A percentile compares a stretch with the other conserved stretches of the same genome.
phyloP scores from a whole-genome alignment of 1,140 invertebrate species.

The Drosophila lacteicornis region DNA sequence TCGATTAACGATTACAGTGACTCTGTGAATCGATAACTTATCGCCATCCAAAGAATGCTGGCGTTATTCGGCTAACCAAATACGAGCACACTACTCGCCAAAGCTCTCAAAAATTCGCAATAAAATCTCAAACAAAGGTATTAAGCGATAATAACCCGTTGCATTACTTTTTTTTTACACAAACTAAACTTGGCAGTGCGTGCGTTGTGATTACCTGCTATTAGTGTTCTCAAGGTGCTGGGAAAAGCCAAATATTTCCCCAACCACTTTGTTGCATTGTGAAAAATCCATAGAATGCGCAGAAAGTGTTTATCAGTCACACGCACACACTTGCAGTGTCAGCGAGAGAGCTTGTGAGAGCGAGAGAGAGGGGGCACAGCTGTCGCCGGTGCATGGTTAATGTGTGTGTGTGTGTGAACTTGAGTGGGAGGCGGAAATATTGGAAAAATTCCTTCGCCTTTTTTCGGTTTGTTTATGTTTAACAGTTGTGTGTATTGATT shows the following conservation, averaged over 20 bases:
- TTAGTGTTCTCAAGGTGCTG: neutral
- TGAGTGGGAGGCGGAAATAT: slow-evolving; percentile 58
- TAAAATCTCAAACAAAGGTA: slow-evolving; percentile 41
- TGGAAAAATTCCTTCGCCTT: slow-evolving; percentile 45
- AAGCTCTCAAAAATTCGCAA: slow-evolving; percentile 35
- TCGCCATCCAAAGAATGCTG: neutral
- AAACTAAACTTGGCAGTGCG: neutral
- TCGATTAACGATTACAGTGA: neutral
- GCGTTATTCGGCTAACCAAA: neutral
- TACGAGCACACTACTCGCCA: slow-evolving; percentile 11
- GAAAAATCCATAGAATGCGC: slow-evolving; percentile 51
- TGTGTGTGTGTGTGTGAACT: slow-evolving; percentile 40
- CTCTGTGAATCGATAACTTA: neutral
- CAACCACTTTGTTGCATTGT: slow-evolving; percentile 21
- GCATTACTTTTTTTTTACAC: too few species aligned
- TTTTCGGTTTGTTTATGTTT: slow-evolving; percentile 54
- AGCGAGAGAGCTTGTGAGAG: slow-evolving; percentile 1
- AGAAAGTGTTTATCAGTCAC: slow-evolving; percentile 43
- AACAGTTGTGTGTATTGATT: slow-evolving; percentile 53
- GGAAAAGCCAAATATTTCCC: neutral
- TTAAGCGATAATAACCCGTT: neutral
- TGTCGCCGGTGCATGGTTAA: slow-evolving; percentile 32
- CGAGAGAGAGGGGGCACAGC: slow-evolving; percentile 25
- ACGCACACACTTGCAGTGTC: slow-evolving; percentile 17
- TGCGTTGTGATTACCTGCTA: neutral